Evolutionary conservation across 2,888 invertebrate genomes (phyloP), one percentile per base, ranked within the genome.

Genomic region (Trachelus tabidus): DNA sequence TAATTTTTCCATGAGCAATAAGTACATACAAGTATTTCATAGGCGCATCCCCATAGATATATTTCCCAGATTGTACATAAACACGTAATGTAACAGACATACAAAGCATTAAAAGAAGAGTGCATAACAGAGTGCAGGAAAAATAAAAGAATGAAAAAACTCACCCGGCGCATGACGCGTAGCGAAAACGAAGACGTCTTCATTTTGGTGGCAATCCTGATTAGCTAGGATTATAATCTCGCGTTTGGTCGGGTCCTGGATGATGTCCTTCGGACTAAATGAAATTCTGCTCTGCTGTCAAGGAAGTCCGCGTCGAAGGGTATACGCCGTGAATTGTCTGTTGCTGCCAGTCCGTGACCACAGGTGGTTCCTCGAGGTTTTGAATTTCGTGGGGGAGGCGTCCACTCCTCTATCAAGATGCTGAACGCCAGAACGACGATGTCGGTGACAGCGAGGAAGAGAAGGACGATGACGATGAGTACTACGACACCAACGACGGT

Each of bases 141-240:
- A 56, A 23, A 9, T 6, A 37, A 37, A 23, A 9, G 9, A 34
- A 23, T 23, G 1, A 68, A 56, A 71, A 83, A 83, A 93, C 95
- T 94, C 91, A 95, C 96, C 95, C 95, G 94, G 92, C 95, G 93
- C 95, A 95, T 96, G 87, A 96, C 95, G 84, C 95, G 95, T 76
- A 96, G 93, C 33, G 95, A 95, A 90, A 95, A 95, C 88, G 95
- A 95, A 75, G 95, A 95, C 69, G 95, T 95, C 94, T 95, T 96
- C 96, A 95, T 96, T 89, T 93, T 94, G 81, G 86, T 89, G 79
- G 88, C 83, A 87, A 88, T 89, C 80, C 89, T 88, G 87, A 79
- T 78, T 82, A 81, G 71, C 79, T 79, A 80, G 74, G 37, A 30
- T 37, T 73, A 79, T 77, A 87, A 30, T 71, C 71, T 33, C 12